Conservation (phyloP, 2,888 invertebrate genomes). For the Trichopoda pennipes region DNA sequence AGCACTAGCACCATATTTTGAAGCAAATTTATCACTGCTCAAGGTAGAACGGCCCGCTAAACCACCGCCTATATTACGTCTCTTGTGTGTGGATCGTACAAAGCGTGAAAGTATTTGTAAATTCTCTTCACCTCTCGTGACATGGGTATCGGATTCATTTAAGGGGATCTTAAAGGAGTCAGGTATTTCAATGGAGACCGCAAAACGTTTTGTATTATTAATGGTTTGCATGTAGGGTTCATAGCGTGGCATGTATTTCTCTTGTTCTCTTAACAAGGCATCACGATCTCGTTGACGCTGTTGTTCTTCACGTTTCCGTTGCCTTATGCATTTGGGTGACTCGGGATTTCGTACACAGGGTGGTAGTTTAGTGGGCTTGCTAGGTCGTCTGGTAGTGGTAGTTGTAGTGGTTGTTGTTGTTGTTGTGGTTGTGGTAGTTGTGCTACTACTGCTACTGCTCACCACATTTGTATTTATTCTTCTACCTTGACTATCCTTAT, state of each 20-base stretch:
- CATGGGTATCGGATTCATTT: constrained; percentile 67
- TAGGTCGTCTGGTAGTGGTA: constrained; percentile 70
- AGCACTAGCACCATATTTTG: constrained; percentile 72
- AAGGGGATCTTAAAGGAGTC: constrained; percentile 76
- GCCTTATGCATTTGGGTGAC: constrained; percentile 77
- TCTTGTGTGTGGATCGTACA: constrained; percentile 76
- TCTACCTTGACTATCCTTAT: constrained; percentile 68
- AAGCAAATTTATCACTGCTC: constrained; percentile 70
- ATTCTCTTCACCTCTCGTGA: constrained; percentile 61
- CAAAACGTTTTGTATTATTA: constrained; percentile 78
- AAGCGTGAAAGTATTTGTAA: constrained; percentile 75
- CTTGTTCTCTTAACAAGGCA: constrained; percentile 76
- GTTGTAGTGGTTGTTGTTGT: constrained; percentile 67
- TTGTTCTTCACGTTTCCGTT: constrained; percentile 77
- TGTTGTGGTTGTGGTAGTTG: constrained; percentile 66
- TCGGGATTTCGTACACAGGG: constrained; percentile 78
- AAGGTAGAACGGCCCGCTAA: constrained; percentile 66
- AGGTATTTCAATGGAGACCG: constrained; percentile 79
- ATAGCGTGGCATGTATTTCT: constrained; percentile 75
- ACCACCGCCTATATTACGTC: constrained; percentile 74
- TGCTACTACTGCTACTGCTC: constrained; percentile 57
- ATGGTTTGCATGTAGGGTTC: constrained; percentile 78
- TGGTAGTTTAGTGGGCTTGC: constrained; percentile 77
- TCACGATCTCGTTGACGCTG: constrained; percentile 78
- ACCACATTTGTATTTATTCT: constrained; percentile 54